Conservation (phyloP, 2,888 invertebrate genomes). For the Ctenicera cuprea region DNA sequence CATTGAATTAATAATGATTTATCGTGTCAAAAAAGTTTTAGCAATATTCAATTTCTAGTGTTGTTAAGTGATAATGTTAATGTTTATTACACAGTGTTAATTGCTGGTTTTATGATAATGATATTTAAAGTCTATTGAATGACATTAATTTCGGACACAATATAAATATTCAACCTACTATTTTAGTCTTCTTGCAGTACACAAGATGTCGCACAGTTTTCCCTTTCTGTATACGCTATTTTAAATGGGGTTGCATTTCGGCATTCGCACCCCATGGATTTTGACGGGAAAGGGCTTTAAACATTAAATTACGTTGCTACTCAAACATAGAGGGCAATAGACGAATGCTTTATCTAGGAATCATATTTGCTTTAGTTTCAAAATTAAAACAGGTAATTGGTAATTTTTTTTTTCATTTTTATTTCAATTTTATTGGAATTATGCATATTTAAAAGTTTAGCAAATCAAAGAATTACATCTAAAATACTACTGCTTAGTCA, state of each 20-base stretch:
- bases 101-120: not conserved
- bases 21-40: not conserved
- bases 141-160: not conserved
- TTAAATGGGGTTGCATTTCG: conserved; percentile 13
- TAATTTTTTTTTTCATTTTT: no score
- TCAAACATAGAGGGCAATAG: conserved; percentile 32
- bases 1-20: conserved; percentile 14
- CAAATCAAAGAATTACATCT: no score
- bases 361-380: no score
- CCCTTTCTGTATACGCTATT: not conserved
- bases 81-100: not conserved
- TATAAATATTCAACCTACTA: not conserved
- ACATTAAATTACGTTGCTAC: conserved; percentile 26
- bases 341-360: conserved; percentile 13
- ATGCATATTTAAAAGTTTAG: no score
- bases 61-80: not conserved
- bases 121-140: not conserved
- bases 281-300: not conserved
- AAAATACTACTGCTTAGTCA: no score
- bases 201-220: conserved; percentile 1
- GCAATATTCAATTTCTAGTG: not conserved
- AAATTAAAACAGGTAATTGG: no score
- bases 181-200: not conserved
- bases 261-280: conserved; percentile 6
- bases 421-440: no score